Percentiles rank a stretch among this genome's conserved stretches.
Conservation (phyloP, 2,888 invertebrate species). For the Drosophila mercatorum region DNA sequence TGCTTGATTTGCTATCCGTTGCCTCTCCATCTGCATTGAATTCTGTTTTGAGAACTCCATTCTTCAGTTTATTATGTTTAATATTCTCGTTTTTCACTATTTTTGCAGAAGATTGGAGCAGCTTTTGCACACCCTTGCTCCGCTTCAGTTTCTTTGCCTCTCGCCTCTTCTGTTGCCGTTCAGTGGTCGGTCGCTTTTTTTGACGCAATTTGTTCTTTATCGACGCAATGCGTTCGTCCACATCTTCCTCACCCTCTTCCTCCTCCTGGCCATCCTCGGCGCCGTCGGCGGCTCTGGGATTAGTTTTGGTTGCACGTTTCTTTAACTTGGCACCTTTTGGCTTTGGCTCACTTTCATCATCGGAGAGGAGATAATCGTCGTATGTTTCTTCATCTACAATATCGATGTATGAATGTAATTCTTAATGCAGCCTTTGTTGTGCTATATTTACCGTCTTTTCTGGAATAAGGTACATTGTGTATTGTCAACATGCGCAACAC, state of each 20-base stretch:
- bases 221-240: slow-evolving; percentile 67
- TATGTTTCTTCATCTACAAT: slow-evolving; percentile 63
- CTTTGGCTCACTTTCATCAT: slow-evolving; percentile 49
- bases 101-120: slow-evolving; percentile 78
- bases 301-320: slow-evolving; percentile 9
- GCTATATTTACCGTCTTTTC: slow-evolving; percentile 74
- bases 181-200: slow-evolving; percentile 82
- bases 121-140: slow-evolving; percentile 82
- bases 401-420: slow-evolving; percentile 17
- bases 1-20: slow-evolving; percentile 82
- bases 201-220: slow-evolving; percentile 83
- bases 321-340: slow-evolving; percentile 42
- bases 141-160: slow-evolving; percentile 82
- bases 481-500: slow-evolving; percentile 77
- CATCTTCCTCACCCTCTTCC: slow-evolving; percentile 71
- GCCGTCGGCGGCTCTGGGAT: not conserved
- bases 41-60: slow-evolving; percentile 47
- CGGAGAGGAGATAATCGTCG: slow-evolving; percentile 79
- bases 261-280: slow-evolving; percentile 30
- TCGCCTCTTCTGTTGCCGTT: slow-evolving; percentile 78
- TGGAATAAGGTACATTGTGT: slow-evolving; percentile 82
- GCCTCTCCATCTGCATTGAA: slow-evolving; percentile 23
- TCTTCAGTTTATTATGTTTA: slow-evolving; percentile 65
- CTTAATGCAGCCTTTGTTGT: too few relatives aligned
- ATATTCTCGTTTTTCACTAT: slow-evolving; percentile 81